Percentiles rank a stretch among this genome's conserved stretches.
Evolutionary conservation across 2,797 vertebrate species (phyloP).

Genomic region (Oceanodroma leucorhoa): DNA sequence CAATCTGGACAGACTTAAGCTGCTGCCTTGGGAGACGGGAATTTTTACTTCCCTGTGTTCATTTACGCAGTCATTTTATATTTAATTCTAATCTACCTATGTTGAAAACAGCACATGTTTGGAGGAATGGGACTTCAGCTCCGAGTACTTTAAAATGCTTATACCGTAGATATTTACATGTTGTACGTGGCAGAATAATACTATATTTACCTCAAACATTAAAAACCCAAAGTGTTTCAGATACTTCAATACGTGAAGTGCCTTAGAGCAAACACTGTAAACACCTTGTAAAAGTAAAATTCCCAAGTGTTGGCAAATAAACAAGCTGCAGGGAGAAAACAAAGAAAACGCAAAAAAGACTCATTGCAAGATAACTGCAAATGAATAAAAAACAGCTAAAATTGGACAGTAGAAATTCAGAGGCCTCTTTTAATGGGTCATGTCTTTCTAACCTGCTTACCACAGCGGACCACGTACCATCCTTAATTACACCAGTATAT

Average conservation of each 20-base stretch:
- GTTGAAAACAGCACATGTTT: neutral
- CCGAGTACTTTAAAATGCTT: neutral
- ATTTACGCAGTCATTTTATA: neutral
- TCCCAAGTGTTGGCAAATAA: constrained; percentile 34
- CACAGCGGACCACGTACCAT: neutral
- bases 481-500: neutral
- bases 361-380: neutral
- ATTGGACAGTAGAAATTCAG: neutral
- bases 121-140: neutral
- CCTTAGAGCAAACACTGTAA: constrained; percentile 40
- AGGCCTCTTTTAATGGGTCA: neutral
- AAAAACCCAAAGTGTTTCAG: neutral
- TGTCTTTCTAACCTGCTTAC: neutral
- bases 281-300: constrained; percentile 45
- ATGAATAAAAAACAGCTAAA: neutral
- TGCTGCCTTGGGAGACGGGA: neutral
- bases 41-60: neutral
- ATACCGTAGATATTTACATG: neutral
- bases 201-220: constrained; percentile 19
- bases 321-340: constrained; percentile 10
- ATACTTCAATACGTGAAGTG: neutral
- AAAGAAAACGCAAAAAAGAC: neutral
- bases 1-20: neutral
- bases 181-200: neutral
- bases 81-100: neutral